These are phyloP conservation scores for Montifringilla adamsi DNA, from an alignment of 2,113 vertebrate genomes.

Conservation along the genomic window DNA sequence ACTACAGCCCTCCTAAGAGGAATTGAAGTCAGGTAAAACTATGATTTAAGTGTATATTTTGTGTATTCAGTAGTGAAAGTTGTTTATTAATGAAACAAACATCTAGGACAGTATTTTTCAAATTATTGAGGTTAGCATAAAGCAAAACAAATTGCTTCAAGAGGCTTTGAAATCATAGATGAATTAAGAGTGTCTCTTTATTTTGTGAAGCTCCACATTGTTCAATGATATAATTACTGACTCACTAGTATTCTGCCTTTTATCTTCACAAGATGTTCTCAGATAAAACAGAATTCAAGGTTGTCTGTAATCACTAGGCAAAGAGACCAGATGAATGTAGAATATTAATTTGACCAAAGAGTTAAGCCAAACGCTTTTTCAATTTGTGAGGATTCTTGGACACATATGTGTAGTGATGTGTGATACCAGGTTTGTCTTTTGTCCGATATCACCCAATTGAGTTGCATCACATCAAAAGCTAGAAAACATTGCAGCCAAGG, in stretches of 20 bases:
- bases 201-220: background rate
- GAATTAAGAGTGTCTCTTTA: background rate
- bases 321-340: background rate
- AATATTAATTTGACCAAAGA: background rate
- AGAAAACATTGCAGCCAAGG: background rate
- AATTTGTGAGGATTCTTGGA: background rate
- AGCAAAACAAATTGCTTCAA: background rate
- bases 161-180: background rate
- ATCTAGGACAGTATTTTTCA: background rate
- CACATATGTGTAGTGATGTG: background rate
- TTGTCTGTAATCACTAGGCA: background rate
- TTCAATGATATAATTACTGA: background rate
- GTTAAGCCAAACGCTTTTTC: background rate
- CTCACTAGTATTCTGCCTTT: background rate
- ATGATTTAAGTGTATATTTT: background rate
- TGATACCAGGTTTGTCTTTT: background rate
- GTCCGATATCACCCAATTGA: fast-evolving
- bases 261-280: background rate
- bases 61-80: background rate
- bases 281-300: background rate
- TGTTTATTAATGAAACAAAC: background rate
- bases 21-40: background rate
- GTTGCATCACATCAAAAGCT: background rate
- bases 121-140: background rate
- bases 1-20: background rate